These are phyloP conservation scores for Drosophila orosa DNA, from an alignment of 1,140 invertebrate genomes.

Conservation along the genomic window DNA sequence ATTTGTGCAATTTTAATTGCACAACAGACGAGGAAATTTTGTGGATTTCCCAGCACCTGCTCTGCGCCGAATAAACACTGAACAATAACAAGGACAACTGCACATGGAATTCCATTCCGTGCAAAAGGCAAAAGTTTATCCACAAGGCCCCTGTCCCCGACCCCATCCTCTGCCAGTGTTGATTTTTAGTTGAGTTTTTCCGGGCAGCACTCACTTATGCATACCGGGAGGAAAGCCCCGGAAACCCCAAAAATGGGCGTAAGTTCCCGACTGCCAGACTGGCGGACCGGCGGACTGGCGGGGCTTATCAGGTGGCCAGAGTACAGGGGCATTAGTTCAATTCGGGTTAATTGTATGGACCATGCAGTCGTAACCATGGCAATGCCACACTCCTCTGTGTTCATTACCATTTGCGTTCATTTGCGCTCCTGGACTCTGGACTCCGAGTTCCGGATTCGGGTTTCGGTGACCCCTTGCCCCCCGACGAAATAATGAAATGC, in stretches of 20 bases:
- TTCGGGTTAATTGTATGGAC: slow-evolving; percentile 55
- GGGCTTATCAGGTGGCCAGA: slow-evolving; percentile 31
- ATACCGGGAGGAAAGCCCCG: slow-evolving; percentile 6
- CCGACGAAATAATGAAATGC: slow-evolving; percentile 26
- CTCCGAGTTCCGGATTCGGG: background rate
- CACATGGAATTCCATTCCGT: slow-evolving; percentile 57
- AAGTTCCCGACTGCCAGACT: background rate
- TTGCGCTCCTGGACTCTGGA: slow-evolving; percentile 13
- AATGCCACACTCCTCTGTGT: slow-evolving; percentile 11
- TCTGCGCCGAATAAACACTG: slow-evolving; percentile 35
- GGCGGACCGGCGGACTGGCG: background rate
- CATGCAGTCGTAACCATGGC: slow-evolving; percentile 35
- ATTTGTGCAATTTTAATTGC: slow-evolving; percentile 70
- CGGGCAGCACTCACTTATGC: slow-evolving; percentile 37
- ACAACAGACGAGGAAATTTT: slow-evolving; percentile 51
- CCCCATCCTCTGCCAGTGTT: slow-evolving; percentile 18
- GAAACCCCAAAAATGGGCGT: slow-evolving; percentile 12
- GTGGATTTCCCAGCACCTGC: slow-evolving; percentile 27
- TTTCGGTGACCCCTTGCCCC: slow-evolving; percentile 7
- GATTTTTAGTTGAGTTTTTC: slow-evolving; percentile 43
- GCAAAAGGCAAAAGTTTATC: slow-evolving; percentile 46
- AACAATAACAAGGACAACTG: slow-evolving; percentile 46
- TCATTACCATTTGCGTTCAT: slow-evolving; percentile 52
- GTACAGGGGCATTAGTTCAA: slow-evolving; percentile 44
- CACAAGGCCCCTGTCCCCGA: slow-evolving; percentile 1